Evolutionary conservation across 2,797 vertebrate species (phyloP), one percentile per base, ranked within the genome.

Genomic region (Clarias fuscus): DNA sequence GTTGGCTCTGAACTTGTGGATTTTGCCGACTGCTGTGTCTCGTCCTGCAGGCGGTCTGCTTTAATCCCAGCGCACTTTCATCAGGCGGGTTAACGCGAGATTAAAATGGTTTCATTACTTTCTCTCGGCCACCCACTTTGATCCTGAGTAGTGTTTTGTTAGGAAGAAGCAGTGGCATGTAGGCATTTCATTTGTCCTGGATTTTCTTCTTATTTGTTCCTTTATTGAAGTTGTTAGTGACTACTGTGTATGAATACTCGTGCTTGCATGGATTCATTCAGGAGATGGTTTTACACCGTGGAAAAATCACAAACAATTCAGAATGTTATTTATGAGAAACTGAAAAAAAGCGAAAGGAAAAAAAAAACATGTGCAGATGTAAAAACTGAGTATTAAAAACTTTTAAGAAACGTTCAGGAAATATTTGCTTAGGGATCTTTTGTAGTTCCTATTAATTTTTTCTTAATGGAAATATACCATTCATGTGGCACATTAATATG

Each of bases 71-170:
- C 85, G 84, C 80, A 90, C 86, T 86, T 84, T 72, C 48, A 86
- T 88, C 87, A 88, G 85, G 90, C 89, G 89, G 82, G 87, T 91
- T 86, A 85, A 59, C 67, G 62, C 88, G 72, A 91, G 90, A 90
- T 88, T 83, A 71, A 83, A 84, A 70, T 72, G 86, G 84, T 85
- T 89, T 86, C 18, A 27, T 84, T 82, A 79, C 61, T 76, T 71
- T 86, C 56, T 84, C 62, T 84, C 59, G 88, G 85, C 83, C 88
- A 82, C 86, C 88, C 15, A 88, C 71, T 53, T 82, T 15, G 87
- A 86, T 77, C 62, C 37, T 13, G 58, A 79, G 59, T 2, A 53
- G 14, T 17, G 7, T 84, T 81, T 70, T 73, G 71, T 75, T 37
- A 48, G n/a, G 58, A 86, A 43, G 40, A 17, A 81, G 82, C 80